phyloP scores from a whole-genome alignment of 2,797 vertebrate genomes.

The Setipinna tenuifilis region DNA sequence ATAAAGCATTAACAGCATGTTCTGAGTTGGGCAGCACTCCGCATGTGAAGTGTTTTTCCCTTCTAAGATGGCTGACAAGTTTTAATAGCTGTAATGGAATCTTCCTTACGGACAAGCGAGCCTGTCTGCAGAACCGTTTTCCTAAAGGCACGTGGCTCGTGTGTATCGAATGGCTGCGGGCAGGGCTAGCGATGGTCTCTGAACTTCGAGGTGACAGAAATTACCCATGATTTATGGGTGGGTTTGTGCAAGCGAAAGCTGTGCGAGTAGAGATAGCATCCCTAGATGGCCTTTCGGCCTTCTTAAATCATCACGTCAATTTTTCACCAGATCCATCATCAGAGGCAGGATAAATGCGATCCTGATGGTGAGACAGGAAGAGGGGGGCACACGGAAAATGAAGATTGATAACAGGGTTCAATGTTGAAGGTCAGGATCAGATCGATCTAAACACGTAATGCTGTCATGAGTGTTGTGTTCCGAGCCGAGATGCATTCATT shows the following conservation, averaged over 20 bases:
- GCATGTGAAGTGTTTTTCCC: neutral
- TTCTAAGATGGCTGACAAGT: neutral
- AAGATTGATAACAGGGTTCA: neutral
- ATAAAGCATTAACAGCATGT: constrained; percentile 4
- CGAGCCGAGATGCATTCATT: neutral
- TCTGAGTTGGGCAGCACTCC: neutral
- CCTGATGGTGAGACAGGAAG: neutral
- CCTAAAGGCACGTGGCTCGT: neutral
- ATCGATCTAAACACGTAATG: neutral
- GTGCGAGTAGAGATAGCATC: neutral
- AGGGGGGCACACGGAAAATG: neutral
- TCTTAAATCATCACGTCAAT: constrained; percentile 13
- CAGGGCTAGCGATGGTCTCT: neutral
- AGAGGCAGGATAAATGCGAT: neutral
- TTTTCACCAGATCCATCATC: neutral
- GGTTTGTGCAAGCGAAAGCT: neutral
- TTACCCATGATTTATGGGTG: constrained; percentile 27
- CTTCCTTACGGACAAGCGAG: constrained; percentile 28
- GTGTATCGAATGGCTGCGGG: neutral
- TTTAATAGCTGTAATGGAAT: constrained; percentile 5
- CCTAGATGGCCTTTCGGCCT: neutral
- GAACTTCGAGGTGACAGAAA: constrained; percentile 20
- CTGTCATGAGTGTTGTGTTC: neutral
- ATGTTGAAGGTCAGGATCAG: neutral
- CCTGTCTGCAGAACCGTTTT: constrained; percentile 1